A percentile compares a stretch with the other conserved stretches of the same genome.
Evolutionary conservation across 2,113 vertebrate species (phyloP).

Genomic region (Larimichthys crocea): DNA sequence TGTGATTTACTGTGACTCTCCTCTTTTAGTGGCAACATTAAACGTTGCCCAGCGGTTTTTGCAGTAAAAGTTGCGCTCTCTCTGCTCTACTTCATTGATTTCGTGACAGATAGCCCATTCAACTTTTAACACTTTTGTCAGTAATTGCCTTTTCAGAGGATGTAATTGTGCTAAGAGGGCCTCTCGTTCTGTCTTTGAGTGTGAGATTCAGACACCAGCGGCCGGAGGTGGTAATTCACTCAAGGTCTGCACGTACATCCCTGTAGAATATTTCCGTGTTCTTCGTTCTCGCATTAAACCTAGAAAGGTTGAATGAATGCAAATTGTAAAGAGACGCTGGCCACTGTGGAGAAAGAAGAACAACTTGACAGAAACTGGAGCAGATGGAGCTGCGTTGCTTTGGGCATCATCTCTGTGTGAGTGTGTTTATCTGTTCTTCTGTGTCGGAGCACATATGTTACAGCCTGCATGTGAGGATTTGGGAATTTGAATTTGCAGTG

Average conservation of each 20-base stretch:
- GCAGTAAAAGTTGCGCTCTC: constrained; percentile 29
- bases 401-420: constrained; percentile 44
- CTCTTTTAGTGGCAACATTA: constrained; percentile 21
- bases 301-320: not conserved
- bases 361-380: constrained; percentile 11
- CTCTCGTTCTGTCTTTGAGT: not conserved
- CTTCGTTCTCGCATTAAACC: not conserved
- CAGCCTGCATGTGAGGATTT: constrained; percentile 24
- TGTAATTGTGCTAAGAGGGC: constrained; percentile 35
- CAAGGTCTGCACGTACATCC: not conserved
- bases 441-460: constrained; percentile 54
- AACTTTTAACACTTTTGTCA: constrained; percentile 37
- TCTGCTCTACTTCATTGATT: constrained; percentile 50
- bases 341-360: not conserved
- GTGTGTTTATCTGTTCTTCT: constrained; percentile 39
- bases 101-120: constrained; percentile 40
- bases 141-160: constrained; percentile 46
- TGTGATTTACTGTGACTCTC: constrained; percentile 17
- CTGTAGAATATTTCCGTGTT: not conserved
- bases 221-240: not conserved
- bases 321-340: not conserved
- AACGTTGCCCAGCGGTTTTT: constrained; percentile 26
- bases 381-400: constrained; percentile 53
- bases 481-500: constrained; percentile 8
- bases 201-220: constrained; percentile 4